These are phyloP conservation scores for Hypothenemus hampei DNA, from an alignment of 1,140 invertebrate species.

Conservation along the genomic window DNA sequence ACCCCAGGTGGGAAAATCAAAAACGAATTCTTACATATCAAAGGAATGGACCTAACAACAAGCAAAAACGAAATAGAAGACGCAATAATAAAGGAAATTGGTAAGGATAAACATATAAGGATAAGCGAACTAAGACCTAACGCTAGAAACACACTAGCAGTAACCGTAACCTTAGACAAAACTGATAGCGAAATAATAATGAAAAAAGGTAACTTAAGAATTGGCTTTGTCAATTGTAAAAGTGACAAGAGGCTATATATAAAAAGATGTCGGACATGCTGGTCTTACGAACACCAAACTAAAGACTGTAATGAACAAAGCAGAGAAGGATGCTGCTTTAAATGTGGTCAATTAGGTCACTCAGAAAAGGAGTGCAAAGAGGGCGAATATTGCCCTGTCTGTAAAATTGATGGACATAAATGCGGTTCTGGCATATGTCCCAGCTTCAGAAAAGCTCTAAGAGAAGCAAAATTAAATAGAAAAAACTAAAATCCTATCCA, in stretches of 20 bases:
- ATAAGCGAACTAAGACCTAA: not conserved
- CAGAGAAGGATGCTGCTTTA: not conserved
- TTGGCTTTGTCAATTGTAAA: not conserved
- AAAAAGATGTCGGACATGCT: not conserved
- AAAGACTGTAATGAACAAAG: not conserved
- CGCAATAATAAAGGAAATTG: not conserved
- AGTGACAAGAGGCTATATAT: not conserved
- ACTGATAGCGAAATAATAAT: not conserved
- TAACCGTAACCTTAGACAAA: not conserved
- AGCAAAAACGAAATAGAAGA: not conserved
- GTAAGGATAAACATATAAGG: not conserved
- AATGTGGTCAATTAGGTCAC: not conserved
- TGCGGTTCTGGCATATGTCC: too few relatives aligned
- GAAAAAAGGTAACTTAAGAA: not conserved
- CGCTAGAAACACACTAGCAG: not conserved
- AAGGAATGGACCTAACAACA: not conserved
- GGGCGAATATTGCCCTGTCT: not conserved
- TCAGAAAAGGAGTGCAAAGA: not conserved
- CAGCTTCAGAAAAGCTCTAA: too few relatives aligned
- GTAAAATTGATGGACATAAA: not conserved
- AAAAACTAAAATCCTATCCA: too few relatives aligned
- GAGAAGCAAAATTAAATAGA: too few relatives aligned
- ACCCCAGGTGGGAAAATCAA: not conserved
- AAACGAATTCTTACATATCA: not conserved
- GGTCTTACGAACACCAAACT: not conserved